A percentile compares a stretch with the other conserved stretches of the same genome.
phyloP scores from a whole-genome alignment of 2,113 vertebrate genomes.

The Notothenia rossii region DNA sequence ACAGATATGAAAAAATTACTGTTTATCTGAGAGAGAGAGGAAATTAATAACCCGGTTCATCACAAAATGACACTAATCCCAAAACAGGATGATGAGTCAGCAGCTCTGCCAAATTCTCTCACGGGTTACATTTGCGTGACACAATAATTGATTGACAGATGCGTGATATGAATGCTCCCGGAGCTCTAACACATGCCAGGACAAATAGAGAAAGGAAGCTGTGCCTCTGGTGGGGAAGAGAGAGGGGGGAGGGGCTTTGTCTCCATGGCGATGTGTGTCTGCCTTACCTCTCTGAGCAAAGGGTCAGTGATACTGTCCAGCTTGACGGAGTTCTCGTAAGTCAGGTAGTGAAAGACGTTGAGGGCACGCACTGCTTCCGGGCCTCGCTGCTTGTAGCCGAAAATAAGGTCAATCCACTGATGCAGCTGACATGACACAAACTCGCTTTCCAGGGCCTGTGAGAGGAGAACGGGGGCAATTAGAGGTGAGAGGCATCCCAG shows the following conservation, averaged over 20 bases:
- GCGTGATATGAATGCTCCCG: conserved; percentile 52
- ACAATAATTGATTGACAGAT: conserved; percentile 67
- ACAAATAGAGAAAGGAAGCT: conserved; percentile 64
- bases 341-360: conserved; percentile 97
- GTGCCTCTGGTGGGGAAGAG: conserved; percentile 18
- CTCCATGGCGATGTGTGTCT: conserved; percentile 42
- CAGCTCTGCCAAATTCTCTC: conserved; percentile 49
- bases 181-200: conserved; percentile 55
- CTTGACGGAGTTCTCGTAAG: conserved; percentile 95
- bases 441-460: conserved; percentile 97
- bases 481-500: conserved; percentile 72
- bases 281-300: conserved; percentile 92
- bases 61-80: conserved; percentile 32
- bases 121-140: conserved; percentile 63
- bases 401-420: conserved; percentile 99
- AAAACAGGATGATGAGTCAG: conserved; percentile 63
- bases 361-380: conserved; percentile 96
- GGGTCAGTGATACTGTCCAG: conserved; percentile 94
- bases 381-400: conserved; percentile 98
- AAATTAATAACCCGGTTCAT: conserved; percentile 37
- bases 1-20: conserved; percentile 35
- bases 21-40: conserved; percentile 14
- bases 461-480: conserved; percentile 77
- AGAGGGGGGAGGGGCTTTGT: conserved; percentile 12
- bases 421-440: conserved; percentile 99